Evolutionary conservation across 2,888 invertebrate species (phyloP), one percentile per base, ranked within the genome.

Genomic region (Nomada ferruginata): DNA sequence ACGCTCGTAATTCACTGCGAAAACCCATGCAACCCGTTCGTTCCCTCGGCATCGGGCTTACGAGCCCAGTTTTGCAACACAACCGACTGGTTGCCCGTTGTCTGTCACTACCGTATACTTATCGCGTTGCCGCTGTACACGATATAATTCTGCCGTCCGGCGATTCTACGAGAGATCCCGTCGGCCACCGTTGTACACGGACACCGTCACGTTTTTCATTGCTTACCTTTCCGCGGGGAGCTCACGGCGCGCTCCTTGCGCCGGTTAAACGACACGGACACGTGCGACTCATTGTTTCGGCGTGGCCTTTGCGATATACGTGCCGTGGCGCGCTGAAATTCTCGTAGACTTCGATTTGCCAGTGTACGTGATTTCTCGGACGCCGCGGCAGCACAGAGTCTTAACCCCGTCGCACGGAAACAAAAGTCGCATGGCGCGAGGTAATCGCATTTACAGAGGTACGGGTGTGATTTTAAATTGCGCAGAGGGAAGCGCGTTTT

Each of bases 1-100:
- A 84, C 82, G 84, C 60, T 86, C 87, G 91, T 92, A 92, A 92
- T 83, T 92, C 92, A 92, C 88, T 69, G 79, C 83, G 77, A 80
- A 83, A 84, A 86, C 83, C 82, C 87, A 80, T 79, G 87, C 85
- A 87, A 84, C 88, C 85, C 86, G 72, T 82, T 82, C 78, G 64
- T 73, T 72, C 66, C 65, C 71, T 23, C 76, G 61, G 53, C 68
- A 20, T 60, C 70, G 26, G 53, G n/a, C 29, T 29, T 26, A 26
- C 57, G 57, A 23, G 57, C 47, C 42, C 64, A 72, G 78, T 89
- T 87, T 88, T 82, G 88, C 85, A 89, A 87, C 79, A 70, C 73
- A 42, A 59, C 70, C 65, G 59, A 44, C 57, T 9, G 69, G 72
- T 70, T 77, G 79, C 79, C 76, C 77, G 76, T 80, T 70, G 79